A percentile compares a stretch with the other conserved stretches of the same genome.
Conservation (phyloP, 2,797 vertebrate genomes). For the Sebastes glaucus region DNA sequence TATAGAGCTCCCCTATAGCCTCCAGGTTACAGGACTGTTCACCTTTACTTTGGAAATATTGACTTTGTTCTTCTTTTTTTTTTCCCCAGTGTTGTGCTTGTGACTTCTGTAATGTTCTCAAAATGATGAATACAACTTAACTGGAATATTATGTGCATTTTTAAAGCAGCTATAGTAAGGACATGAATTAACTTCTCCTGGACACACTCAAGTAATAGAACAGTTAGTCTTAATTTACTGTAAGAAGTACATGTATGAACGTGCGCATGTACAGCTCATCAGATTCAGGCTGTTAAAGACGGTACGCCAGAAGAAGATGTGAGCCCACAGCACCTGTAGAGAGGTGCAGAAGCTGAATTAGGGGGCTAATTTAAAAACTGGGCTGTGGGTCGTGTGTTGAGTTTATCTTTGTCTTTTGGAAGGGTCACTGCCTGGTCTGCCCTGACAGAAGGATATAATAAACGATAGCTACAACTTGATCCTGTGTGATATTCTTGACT, state of each 20-base stretch:
- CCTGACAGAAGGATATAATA: constrained; percentile 64
- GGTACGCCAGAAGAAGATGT: constrained; percentile 4
- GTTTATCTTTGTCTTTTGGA: constrained; percentile 43
- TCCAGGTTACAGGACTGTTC: constrained; percentile 73
- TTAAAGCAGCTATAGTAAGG: constrained; percentile 51
- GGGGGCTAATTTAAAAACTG: constrained; percentile 16
- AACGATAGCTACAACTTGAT: constrained; percentile 46
- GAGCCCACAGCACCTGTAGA: constrained; percentile 12
- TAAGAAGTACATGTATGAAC: constrained; percentile 28
- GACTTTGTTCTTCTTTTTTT: constrained; percentile 55
- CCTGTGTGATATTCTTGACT: constrained; percentile 1
- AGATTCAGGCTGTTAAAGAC: constrained; percentile 21
- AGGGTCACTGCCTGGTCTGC: constrained; percentile 40
- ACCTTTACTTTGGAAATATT: constrained; percentile 59
- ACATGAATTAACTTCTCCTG: constrained; percentile 38
- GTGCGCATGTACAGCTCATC: constrained; percentile 26
- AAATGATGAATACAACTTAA: constrained; percentile 66
- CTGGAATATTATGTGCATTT: constrained; percentile 73
- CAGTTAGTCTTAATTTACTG: constrained; percentile 61
- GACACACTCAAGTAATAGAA: constrained; percentile 40
- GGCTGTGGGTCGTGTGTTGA: constrained; percentile 7
- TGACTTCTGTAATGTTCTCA: constrained; percentile 63
- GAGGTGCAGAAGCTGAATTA: constrained; percentile 4
- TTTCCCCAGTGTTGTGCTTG: constrained; percentile 57
- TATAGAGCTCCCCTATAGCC: constrained; percentile 30